These are phyloP conservation scores for Scophthalmus maximus DNA, from an alignment of 2,113 vertebrate genomes.

Conservation along the genomic window DNA sequence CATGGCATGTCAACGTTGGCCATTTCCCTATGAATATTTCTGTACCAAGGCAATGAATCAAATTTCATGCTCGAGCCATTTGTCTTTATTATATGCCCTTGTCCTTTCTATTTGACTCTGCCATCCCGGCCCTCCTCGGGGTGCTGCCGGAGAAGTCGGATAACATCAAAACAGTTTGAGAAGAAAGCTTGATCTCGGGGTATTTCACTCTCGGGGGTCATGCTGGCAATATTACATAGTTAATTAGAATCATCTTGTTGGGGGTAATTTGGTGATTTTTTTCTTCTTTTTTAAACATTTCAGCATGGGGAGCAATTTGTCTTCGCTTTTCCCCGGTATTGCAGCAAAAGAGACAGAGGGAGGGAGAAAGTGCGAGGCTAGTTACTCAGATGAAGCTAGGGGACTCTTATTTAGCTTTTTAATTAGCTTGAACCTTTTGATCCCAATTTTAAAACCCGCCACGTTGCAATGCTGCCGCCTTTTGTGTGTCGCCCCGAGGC, in stretches of 20 bases:
- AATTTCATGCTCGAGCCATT: slow-evolving; percentile 82
- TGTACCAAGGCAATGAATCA: slow-evolving; percentile 78
- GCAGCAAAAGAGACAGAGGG: slow-evolving; percentile 29
- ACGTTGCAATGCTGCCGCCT: slow-evolving; percentile 68
- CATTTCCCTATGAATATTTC: slow-evolving; percentile 73
- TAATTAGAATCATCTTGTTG: slow-evolving; percentile 68
- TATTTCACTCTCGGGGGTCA: slow-evolving; percentile 57
- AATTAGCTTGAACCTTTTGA: slow-evolving; percentile 86
- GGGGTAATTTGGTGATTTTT: slow-evolving; percentile 59
- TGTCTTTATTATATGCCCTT: slow-evolving; percentile 83
- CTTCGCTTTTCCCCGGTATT: slow-evolving; percentile 35
- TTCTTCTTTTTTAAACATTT: slow-evolving; percentile 47
- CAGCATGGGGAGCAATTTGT: slow-evolving; percentile 55
- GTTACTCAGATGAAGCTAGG: slow-evolving; percentile 65
- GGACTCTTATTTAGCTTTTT: slow-evolving; percentile 83
- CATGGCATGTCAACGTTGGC: slow-evolving; percentile 74
- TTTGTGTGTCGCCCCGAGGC: slow-evolving; percentile 76
- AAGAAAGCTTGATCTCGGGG: slow-evolving; percentile 58
- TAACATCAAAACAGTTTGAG: slow-evolving; percentile 72
- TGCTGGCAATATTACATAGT: slow-evolving; percentile 42
- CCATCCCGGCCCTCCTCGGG: slow-evolving; percentile 55
- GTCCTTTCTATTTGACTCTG: slow-evolving; percentile 76
- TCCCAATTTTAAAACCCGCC: slow-evolving; percentile 83
- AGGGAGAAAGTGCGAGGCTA: slow-evolving; percentile 37
- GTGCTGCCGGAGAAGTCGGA: slow-evolving; percentile 71